Conservation (phyloP, 2,113 vertebrate genomes). For the Chunga burmeisteri region DNA sequence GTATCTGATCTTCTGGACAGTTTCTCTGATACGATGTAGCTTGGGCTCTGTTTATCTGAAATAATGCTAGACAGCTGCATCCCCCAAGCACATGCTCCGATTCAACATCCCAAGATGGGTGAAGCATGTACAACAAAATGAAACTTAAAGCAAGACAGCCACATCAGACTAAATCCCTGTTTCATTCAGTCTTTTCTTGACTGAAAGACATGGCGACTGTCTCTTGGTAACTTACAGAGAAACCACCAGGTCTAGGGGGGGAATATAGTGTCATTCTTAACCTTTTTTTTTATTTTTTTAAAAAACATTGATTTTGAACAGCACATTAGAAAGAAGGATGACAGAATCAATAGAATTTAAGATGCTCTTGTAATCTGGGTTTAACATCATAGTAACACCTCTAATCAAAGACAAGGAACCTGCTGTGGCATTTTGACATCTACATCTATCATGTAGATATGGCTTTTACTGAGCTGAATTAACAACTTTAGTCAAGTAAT, state of each 20-base stretch:
- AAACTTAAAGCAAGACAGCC: conserved; percentile 54
- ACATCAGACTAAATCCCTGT: conserved; percentile 38
- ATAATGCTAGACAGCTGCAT: conserved; percentile 58
- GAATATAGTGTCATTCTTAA: conserved; percentile 1
- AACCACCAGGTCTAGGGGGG: not conserved
- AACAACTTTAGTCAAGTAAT: conserved; percentile 63
- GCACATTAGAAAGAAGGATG: conserved; percentile 49
- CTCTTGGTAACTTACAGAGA: conserved; percentile 47
- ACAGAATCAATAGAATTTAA: conserved; percentile 72
- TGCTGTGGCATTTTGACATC: conserved; percentile 60
- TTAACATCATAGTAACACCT: conserved; percentile 61
- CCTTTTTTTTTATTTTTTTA: not conserved
- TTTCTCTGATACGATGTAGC: conserved; percentile 48
- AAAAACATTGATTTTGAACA: conserved; percentile 50
- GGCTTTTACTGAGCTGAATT: conserved; percentile 56
- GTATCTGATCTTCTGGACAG: conserved; percentile 59
- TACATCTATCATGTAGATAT: conserved; percentile 50
- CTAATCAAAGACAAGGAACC: conserved; percentile 63
- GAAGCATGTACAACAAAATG: conserved; percentile 47
- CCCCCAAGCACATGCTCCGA: conserved; percentile 33
- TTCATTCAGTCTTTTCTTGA: conserved; percentile 25
- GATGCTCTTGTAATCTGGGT: conserved; percentile 65
- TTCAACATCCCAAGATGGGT: conserved; percentile 31
- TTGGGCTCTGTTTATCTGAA: conserved; percentile 52
- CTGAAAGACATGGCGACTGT: not conserved